These are phyloP conservation scores for Bucorvus abyssinicus DNA, from an alignment of 2,797 vertebrate genomes.

Conservation along the genomic window DNA sequence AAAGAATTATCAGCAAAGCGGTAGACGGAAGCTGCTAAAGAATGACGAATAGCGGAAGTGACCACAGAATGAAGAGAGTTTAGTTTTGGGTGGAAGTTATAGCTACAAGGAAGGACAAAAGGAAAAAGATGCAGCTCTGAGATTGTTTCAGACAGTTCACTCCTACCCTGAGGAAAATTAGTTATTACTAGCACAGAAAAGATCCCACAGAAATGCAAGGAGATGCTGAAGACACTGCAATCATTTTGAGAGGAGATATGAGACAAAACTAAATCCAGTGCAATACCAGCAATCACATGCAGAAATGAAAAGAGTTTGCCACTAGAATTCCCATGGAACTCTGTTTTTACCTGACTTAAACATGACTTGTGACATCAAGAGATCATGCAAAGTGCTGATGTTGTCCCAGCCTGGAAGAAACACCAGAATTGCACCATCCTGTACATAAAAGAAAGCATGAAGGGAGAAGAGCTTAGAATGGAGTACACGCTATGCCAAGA, in stretches of 20 bases:
- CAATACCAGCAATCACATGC: neutral
- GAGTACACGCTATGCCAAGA: neutral
- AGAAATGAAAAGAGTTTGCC: neutral
- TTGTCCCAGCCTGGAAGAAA: conserved; percentile 99
- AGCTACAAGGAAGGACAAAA: neutral
- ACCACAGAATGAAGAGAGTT: neutral
- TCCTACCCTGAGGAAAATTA: neutral
- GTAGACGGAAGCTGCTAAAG: neutral
- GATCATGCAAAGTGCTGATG: conserved; percentile 92
- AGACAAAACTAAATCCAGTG: neutral
- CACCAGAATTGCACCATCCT: conserved; percentile 97
- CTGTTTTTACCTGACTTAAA: conserved; percentile 89
- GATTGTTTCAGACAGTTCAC: neutral
- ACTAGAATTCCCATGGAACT: neutral
- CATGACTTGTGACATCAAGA: conserved; percentile 93
- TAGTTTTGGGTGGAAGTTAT: neutral
- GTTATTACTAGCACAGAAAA: neutral
- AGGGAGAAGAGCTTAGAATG: neutral
- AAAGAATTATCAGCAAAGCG: neutral
- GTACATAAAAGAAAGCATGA: neutral
- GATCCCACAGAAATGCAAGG: neutral
- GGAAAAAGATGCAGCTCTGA: neutral
- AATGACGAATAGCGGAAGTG: accelerated
- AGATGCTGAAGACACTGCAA: neutral
- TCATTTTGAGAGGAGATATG: neutral